Evolutionary conservation across 2,113 vertebrate genomes (phyloP).

Genomic region (Hymenochirus boettgeri): DNA sequence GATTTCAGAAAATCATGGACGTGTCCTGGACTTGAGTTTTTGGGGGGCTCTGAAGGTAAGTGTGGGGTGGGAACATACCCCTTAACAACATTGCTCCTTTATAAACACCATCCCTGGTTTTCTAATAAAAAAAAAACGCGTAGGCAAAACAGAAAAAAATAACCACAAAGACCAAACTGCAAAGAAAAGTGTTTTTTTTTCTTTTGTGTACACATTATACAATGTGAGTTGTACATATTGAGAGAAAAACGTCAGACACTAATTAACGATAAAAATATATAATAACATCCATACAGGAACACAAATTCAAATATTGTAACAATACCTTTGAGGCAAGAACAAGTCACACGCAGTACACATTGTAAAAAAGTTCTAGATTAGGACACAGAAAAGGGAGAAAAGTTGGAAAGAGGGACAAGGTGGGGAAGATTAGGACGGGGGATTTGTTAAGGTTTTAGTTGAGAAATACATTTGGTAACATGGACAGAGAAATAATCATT

Average conservation of each 20-base stretch:
- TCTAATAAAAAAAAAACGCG: too few species aligned
- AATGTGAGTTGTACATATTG: slow-evolving; percentile 52
- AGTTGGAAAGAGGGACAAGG: neutral
- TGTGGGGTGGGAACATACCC: too few species aligned
- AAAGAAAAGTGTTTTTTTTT: slow-evolving; percentile 47
- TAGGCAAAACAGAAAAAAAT: neutral
- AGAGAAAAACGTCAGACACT: slow-evolving; percentile 48
- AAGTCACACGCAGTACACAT: slow-evolving; percentile 47
- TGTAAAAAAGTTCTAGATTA: slow-evolving; percentile 43
- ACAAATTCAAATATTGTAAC: slow-evolving; percentile 49
- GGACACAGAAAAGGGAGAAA: slow-evolving; percentile 21
- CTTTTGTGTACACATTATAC: slow-evolving; percentile 50
- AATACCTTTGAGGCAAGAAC: slow-evolving; percentile 51
- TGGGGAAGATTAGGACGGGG: neutral
- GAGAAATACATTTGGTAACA: slow-evolving; percentile 35
- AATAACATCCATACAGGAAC: slow-evolving; percentile 48
- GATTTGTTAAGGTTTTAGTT: slow-evolving; percentile 21
- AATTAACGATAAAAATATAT: slow-evolving; percentile 48
- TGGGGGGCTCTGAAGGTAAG: neutral
- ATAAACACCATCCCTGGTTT: too few species aligned
- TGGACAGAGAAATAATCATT: slow-evolving; percentile 35
- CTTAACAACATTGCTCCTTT: too few species aligned
- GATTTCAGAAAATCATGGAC: slow-evolving; percentile 3
- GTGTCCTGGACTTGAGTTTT: slow-evolving; percentile 2
- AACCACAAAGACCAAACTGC: slow-evolving; percentile 17